A percentile compares a stretch with the other conserved stretches of the same genome.
These are phyloP conservation scores for Lepus timidus DNA, from an alignment of 2,113 vertebrate species.

Conservation along the genomic window DNA sequence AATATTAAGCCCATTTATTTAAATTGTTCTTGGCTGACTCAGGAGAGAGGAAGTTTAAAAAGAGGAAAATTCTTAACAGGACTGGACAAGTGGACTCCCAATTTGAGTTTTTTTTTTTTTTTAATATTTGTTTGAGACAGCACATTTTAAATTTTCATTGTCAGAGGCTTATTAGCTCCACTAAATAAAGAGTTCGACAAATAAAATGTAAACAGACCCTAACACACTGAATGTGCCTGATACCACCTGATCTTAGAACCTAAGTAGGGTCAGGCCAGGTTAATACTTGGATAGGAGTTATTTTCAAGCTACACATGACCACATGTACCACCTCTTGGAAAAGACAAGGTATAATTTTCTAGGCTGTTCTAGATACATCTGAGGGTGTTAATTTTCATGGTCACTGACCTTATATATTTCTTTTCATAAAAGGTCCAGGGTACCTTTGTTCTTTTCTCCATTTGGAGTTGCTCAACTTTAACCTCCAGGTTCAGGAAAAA, in stretches of 20 bases:
- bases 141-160: too few species aligned
- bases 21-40: constrained; percentile 43
- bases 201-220: too few species aligned
- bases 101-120: not conserved
- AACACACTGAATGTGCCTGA: too few species aligned
- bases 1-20: constrained; percentile 18
- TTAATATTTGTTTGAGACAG: too few species aligned
- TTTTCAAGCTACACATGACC: not conserved
- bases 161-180: too few species aligned
- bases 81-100: not conserved
- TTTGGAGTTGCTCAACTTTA: not conserved
- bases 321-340: not conserved
- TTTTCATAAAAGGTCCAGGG: not conserved
- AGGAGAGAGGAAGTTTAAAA: constrained; percentile 27
- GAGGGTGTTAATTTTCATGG: not conserved
- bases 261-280: too few species aligned
- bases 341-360: constrained; percentile 1
- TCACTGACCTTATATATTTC: not conserved
- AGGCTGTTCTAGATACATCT: not conserved
- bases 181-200: too few species aligned
- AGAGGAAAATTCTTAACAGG: constrained; percentile 17
- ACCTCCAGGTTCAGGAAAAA: not conserved
- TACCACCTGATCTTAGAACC: too few species aligned
- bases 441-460: not conserved
- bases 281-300: too few species aligned